phyloP scores from a whole-genome alignment of 2,888 invertebrate species.

The Agriotes lineatus region DNA sequence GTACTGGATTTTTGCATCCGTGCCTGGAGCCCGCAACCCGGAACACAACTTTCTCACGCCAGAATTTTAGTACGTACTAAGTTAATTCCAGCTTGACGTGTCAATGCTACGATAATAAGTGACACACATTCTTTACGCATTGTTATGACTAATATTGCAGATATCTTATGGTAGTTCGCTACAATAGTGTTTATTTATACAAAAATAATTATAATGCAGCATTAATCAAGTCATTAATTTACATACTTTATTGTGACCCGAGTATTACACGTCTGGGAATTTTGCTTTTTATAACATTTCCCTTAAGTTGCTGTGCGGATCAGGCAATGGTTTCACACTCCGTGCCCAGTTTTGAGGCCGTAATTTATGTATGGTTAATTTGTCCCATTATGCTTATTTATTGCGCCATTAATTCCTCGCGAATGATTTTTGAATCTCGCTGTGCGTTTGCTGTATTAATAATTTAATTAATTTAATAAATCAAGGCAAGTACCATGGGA shows the following conservation, averaged over 20 bases:
- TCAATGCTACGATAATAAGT: conserved; percentile 32
- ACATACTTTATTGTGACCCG: conserved; percentile 17
- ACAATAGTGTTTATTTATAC: conserved; percentile 11
- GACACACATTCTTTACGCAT: conserved; percentile 25
- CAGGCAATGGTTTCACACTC: conserved; percentile 29
- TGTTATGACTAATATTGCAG: conserved; percentile 22
- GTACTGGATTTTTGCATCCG: no score
- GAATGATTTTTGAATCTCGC: conserved; percentile 5
- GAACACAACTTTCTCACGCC: conserved; percentile 2
- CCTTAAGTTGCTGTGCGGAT: conserved; percentile 17
- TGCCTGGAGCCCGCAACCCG: no score
- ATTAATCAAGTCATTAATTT: conserved; percentile 36
- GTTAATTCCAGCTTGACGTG: conserved; percentile 8
- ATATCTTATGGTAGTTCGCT: conserved; percentile 2
- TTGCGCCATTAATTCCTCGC: not conserved
- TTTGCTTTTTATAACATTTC: conserved; percentile 32
- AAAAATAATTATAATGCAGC: conserved; percentile 26
- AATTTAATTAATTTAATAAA: not conserved
- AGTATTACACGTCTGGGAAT: conserved; percentile 27
- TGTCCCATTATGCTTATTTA: conserved; percentile 32
- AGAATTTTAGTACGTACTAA: conserved; percentile 8
- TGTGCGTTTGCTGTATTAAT: not conserved
- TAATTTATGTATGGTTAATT: conserved; percentile 20
- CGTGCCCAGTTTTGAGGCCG: not conserved
- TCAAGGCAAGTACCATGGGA: no score